phyloP scores from a whole-genome alignment of 2,888 invertebrate genomes.

The Choreutis nemorana region DNA sequence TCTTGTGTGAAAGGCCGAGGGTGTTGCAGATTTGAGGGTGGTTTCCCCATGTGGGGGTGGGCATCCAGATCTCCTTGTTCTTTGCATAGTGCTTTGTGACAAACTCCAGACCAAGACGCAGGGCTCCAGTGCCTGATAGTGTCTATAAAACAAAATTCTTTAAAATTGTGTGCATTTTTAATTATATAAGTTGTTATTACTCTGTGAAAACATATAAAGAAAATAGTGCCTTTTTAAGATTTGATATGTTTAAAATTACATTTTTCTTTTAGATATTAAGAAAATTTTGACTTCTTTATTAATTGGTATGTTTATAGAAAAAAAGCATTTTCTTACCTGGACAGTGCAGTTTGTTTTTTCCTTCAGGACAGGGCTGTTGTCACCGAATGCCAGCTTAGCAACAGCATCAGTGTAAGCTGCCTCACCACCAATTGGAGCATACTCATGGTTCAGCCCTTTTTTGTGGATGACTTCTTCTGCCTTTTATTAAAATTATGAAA shows the following conservation, averaged over 20 bases:
- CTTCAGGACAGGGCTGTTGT: slow-evolving; percentile 71
- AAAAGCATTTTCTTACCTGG: slow-evolving; percentile 45
- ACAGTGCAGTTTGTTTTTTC: slow-evolving; percentile 78
- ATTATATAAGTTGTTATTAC: too few relatives aligned
- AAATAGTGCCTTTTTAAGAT: too few relatives aligned
- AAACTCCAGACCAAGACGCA: slow-evolving; percentile 92
- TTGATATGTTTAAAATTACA: too few relatives aligned
- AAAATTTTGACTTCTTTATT: too few relatives aligned
- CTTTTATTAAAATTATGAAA: slow-evolving; percentile 37
- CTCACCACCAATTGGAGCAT: slow-evolving; percentile 90
- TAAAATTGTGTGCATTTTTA: too few relatives aligned
- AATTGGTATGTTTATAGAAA: too few relatives aligned
- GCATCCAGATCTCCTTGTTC: slow-evolving; percentile 85
- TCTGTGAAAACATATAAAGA: too few relatives aligned
- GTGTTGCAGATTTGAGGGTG: slow-evolving; percentile 95
- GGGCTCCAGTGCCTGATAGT: slow-evolving; percentile 97
- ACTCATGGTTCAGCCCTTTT: slow-evolving; percentile 89
- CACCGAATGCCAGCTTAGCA: slow-evolving; percentile 89
- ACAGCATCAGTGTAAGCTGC: slow-evolving; percentile 85
- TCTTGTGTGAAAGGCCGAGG: slow-evolving; percentile 83
- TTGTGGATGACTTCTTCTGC: slow-evolving; percentile 80
- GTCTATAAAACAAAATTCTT: slow-evolving; percentile 62
- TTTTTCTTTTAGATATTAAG: too few relatives aligned
- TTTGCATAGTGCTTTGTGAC: slow-evolving; percentile 81
- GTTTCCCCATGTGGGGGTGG: slow-evolving; percentile 98